A percentile compares a stretch with the other conserved stretches of the same genome.
Conservation (phyloP, 2,888 invertebrate genomes). For the Galeruca laticollis region DNA sequence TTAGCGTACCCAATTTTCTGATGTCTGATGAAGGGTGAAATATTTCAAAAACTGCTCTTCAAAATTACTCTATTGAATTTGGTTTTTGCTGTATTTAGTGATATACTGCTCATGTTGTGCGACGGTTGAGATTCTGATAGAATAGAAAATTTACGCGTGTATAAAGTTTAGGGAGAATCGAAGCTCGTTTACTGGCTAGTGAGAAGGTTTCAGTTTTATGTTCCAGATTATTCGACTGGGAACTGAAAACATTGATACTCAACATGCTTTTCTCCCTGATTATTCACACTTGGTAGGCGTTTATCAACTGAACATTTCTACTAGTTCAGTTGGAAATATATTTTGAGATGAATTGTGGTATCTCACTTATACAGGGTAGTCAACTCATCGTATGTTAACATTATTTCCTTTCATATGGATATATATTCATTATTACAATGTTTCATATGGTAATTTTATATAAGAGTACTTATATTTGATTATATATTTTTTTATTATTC, state of each 20-base stretch:
- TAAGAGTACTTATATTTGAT: too few relatives aligned
- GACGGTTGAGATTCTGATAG: background rate
- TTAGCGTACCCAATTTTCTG: conserved; percentile 17
- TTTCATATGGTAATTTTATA: too few relatives aligned
- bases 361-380: too few relatives aligned
- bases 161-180: conserved; percentile 17
- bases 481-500: too few relatives aligned
- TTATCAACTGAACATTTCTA: too few relatives aligned
- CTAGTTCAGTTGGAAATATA: too few relatives aligned
- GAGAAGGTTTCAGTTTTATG: background rate
- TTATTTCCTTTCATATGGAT: too few relatives aligned
- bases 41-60: conserved; percentile 30
- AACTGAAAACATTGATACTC: background rate
- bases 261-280: too few relatives aligned
- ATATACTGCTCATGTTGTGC: conserved; percentile 8
- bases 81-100: conserved; percentile 14
- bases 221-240: background rate
- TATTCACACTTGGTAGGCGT: too few relatives aligned
- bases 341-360: too few relatives aligned
- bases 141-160: conserved; percentile 5
- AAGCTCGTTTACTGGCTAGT: background rate
- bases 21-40: conserved; percentile 30
- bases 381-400: too few relatives aligned
- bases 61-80: conserved; percentile 29
- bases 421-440: too few relatives aligned